Conservation (phyloP, 2,888 invertebrate species). For the Lacanobia wlatinum region DNA sequence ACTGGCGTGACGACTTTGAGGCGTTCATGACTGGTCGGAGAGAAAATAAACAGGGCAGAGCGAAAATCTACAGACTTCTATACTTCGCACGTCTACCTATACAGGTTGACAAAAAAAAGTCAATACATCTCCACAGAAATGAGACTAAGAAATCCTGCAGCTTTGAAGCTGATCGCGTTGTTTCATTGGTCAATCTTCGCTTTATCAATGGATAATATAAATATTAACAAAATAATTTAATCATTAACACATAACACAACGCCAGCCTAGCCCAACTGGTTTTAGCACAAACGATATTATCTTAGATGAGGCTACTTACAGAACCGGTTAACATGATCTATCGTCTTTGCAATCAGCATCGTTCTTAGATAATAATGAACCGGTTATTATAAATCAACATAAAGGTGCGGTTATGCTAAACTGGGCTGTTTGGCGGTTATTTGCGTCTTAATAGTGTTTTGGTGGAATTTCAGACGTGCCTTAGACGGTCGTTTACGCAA, state of each 20-base stretch:
- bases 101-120: too few relatives aligned
- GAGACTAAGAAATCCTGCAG: too few relatives aligned
- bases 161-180: too few relatives aligned
- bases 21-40: too few relatives aligned
- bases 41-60: too few relatives aligned
- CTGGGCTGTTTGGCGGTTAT: background rate
- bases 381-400: constrained; percentile 17
- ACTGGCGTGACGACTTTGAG: too few relatives aligned
- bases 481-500: background rate
- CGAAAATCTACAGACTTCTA: too few relatives aligned
- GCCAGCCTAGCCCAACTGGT: constrained; percentile 5
- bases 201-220: too few relatives aligned
- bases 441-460: background rate
- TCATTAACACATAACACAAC: background rate
- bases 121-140: too few relatives aligned
- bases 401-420: background rate
- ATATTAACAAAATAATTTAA: background rate
- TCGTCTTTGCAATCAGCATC: constrained; percentile 8
- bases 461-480: background rate
- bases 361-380: constrained; percentile 25
- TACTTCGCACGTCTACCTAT: too few relatives aligned
- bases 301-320: constrained; percentile 6
- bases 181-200: too few relatives aligned
- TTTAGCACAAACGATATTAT: constrained; percentile 16
- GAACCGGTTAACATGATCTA: constrained; percentile 34